Evolutionary conservation across 2,888 invertebrate genomes (phyloP), one percentile per base, ranked within the genome.

Genomic region (Caenorhabditis zanzibari): DNA sequence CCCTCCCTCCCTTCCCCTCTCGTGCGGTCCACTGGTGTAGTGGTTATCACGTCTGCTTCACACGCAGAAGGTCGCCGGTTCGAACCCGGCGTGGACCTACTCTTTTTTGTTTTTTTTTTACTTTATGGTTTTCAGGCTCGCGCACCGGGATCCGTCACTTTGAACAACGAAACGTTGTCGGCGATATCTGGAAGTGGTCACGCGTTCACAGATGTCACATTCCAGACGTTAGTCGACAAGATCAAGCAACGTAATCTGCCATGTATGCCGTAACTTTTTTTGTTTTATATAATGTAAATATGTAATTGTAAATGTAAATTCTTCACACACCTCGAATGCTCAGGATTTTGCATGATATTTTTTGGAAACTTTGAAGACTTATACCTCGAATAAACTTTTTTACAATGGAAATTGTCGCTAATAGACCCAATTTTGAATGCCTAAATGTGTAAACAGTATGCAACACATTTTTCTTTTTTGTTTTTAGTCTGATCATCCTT

Each of bases 11-110:
- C 41, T 12, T 9, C 10, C 32, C 1, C 12, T 16, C 6, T 1
- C 69, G 26, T 28, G 41, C 38, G 58, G 71, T 56, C 71, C 56
- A 35, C 71, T 71, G 56, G 56, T 71, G 71, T 59, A 72, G 72
- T 89, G 89, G 89, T 89, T 89, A 89, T 88, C 89, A 88, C 88
- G 88, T 89, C 88, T 89, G 88, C 88, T 89, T 89, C 86, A 88
- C 89, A 89, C 88, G 88, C 88, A 88, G 88, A 89, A 89, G 89
- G 89, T 88, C 89, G 87, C 86, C 85, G 88, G 88, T 89, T 88
- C 88, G 86, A 88, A 73, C 86, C 88, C 87, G 86, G 85, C 85
- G 72, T 38, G 59, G 49, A 59, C 59, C 59, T 72, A 59, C 28
- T 44, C 14, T 71, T 71, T 71, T 26, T 41, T 1, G 28, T 44